These are phyloP conservation scores for Cervus canadensis DNA, from an alignment of 2,113 vertebrate species.

Conservation along the genomic window DNA sequence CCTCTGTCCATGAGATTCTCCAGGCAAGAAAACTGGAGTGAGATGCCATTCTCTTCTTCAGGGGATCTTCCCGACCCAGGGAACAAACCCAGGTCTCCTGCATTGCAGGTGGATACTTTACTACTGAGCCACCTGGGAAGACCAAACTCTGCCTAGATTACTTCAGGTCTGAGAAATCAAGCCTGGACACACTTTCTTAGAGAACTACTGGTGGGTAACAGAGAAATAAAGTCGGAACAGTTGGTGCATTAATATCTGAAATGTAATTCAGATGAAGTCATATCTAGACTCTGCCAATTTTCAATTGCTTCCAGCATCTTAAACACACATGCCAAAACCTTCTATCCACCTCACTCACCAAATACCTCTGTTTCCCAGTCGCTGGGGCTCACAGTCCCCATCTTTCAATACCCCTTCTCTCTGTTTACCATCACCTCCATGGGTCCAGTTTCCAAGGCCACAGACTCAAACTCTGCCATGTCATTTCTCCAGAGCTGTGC, in stretches of 20 bases:
- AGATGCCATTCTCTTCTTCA: neutral
- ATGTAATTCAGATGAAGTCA: conserved; percentile 71
- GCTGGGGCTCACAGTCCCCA: neutral
- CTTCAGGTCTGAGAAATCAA: neutral
- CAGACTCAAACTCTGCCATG: neutral
- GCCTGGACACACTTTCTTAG: neutral
- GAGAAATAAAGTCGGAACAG: conserved; percentile 50
- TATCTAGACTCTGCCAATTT: conserved; percentile 57
- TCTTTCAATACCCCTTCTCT: neutral
- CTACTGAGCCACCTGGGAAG: neutral
- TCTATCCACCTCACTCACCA: neutral
- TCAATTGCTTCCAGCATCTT: conserved; percentile 67
- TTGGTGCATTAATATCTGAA: conserved; percentile 66
- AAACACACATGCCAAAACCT: conserved; percentile 4
- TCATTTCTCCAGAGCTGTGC: neutral
- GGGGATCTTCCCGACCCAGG: neutral
- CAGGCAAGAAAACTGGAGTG: neutral
- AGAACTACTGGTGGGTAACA: conserved; percentile 57
- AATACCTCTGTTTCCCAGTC: conserved; percentile 16
- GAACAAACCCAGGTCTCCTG: neutral
- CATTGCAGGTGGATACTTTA: neutral
- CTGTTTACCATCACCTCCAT: neutral
- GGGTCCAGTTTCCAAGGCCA: neutral
- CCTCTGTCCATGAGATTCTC: neutral
- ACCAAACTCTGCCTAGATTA: neutral